These are phyloP conservation scores for Rhinolophus sinicus DNA, from an alignment of 2,113 vertebrate species.

Conservation along the genomic window DNA sequence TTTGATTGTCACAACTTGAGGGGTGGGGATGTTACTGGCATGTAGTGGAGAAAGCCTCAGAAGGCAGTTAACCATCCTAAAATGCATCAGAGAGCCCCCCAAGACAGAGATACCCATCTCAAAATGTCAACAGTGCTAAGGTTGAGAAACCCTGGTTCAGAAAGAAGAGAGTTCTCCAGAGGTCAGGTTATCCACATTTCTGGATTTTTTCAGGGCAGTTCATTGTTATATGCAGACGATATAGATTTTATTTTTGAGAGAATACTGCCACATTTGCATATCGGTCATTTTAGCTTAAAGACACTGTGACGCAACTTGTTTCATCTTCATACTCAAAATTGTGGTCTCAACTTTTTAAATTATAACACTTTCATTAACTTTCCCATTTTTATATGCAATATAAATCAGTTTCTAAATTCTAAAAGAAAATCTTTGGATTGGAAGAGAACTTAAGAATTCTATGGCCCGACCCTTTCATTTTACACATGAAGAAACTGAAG, in stretches of 20 bases:
- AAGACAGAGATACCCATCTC: neutral
- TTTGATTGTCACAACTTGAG: neutral
- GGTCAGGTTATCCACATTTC: neutral
- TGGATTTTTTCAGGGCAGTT: neutral
- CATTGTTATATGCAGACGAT: neutral
- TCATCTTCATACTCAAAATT: neutral
- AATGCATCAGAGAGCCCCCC: neutral
- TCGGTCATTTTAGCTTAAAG: neutral
- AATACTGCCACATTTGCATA: neutral
- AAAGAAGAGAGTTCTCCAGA: neutral
- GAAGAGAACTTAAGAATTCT: neutral
- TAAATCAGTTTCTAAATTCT: neutral
- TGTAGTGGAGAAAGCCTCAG: neutral
- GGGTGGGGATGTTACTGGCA: neutral
- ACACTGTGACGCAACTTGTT: neutral
- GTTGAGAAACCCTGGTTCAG: neutral
- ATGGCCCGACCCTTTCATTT: neutral
- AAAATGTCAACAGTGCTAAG: neutral
- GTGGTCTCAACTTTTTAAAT: neutral
- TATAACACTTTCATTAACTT: neutral
- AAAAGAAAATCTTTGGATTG: neutral
- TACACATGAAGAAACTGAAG: neutral
- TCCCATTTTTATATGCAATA: neutral
- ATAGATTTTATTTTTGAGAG: constrained; percentile 4
- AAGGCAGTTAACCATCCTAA: neutral